Evolutionary conservation across 2,113 vertebrate genomes (phyloP), one percentile per base, ranked within the genome.

Genomic region (Sylvia atricapilla): DNA sequence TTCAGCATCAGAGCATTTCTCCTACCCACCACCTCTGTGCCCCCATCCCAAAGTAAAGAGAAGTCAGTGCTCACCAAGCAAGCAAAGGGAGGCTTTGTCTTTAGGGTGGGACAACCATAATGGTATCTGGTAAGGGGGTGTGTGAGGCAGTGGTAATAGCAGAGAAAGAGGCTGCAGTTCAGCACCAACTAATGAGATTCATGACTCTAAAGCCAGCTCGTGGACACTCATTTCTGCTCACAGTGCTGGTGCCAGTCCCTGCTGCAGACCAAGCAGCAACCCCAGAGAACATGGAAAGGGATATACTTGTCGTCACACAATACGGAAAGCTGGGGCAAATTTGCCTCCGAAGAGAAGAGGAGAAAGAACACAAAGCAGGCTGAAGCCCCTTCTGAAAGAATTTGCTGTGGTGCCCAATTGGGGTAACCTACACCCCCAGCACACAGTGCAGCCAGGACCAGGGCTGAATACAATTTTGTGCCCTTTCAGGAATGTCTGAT

Each of bases 141-240:
- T 53, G 49, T 73, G 49, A 78, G 47, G 43, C 24, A 62, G 43
- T 52, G n/a, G 22, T 66, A 56, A 76, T 43, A 70, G 73, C 52
- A 87, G 68, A 80, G 52, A 67, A 70, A 52, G 16, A 22, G 44
- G 11, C 56, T 87, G 87, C 46, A 76, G 46, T 50, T 90, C 87
- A 58, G 52, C 35, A 55, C n/a, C 15, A 7, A 0, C 20, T n/a
- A 39, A 31, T 0, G 6, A 50, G 21, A 27, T 58, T 49, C 43
- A 9, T 1, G 8, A 53, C 18, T 58, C 37, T 49, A 15, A 68
- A 85, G 41, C 49, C 64, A 88, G 46, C 24, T 46, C 70, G 22
- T 2, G 5, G 2, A 62, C 46, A 22, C 22, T 20, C 2, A 3
- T 47, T 75, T 47, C 47, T 62, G 76, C 67, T 78, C 0, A 0